Evolutionary conservation across 1,140 invertebrate species (phyloP), one percentile per base, ranked within the genome.

Genomic region (Drosophila pseudoobscura): DNA sequence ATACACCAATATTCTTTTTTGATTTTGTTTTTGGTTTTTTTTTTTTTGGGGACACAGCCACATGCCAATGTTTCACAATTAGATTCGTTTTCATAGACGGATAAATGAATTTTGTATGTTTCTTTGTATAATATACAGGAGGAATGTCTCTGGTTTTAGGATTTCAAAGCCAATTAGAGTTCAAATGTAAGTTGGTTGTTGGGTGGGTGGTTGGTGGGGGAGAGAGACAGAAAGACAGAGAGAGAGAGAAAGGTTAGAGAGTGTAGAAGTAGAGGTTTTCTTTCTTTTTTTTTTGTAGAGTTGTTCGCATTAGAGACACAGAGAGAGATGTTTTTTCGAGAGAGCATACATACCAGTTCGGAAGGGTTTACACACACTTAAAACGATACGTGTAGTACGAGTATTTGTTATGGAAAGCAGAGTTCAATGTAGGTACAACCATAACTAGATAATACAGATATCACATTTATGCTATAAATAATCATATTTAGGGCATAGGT

Each of bases 281-380:
- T 53, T 35, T 73, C 49, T 17, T 20, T 20, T 56, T 64, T 59
- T 24, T 53, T 59, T 44, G 46, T 52, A 65, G 60, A 64, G 63
- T 57, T 39, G 24, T 58, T 76, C 75, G 78, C 61, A 60, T 63
- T 62, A 87, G 65, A 87, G 60, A 76, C 2, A 35, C 1, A 35
- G 31, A 35, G 35, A 39, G 11, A 39, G 35, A 13, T 39, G 35
- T 39, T 5, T 4, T 13, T 13, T 13, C 3, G 73, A 35, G 70
- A 78, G 56, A 83, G 79, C 64, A 88, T 88, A 88, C 83, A 83
- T 88, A 88, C 83, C 83, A 88, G 79, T 79, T 88, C 64, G 83
- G 74, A 78, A 80, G 82, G 83, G 78, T 77, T 56, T 56, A 56
- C 54, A 75, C 64, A 84, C 83, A 88, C 78, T 82, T 88, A 89